These are phyloP conservation scores for Sesamia inferens DNA, from an alignment of 2,888 invertebrate species.

Conservation along the genomic window DNA sequence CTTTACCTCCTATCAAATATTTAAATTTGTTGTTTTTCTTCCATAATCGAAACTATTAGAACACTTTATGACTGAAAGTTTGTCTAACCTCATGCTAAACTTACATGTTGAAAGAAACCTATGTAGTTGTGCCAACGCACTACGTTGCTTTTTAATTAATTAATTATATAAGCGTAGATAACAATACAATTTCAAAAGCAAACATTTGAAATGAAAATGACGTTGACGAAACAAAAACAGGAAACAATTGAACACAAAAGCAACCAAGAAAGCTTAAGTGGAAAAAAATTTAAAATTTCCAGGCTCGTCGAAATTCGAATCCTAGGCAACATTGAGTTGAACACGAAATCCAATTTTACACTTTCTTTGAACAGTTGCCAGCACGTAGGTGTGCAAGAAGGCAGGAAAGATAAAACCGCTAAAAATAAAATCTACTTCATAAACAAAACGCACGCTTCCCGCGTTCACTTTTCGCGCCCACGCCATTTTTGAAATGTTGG, in stretches of 20 bases:
- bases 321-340: constrained; percentile 72
- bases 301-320: constrained; percentile 71
- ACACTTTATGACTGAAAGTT: constrained; percentile 7
- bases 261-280: constrained; percentile 6
- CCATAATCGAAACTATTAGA: neutral
- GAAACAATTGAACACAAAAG: neutral
- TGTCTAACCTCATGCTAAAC: constrained; percentile 45
- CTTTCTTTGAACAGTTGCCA: constrained; percentile 87
- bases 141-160: neutral
- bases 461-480: constrained; percentile 73
- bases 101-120: constrained; percentile 14
- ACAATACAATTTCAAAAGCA: neutral
- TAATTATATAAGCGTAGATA: neutral
- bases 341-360: constrained; percentile 85
- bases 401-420: constrained; percentile 87
- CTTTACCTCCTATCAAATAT: neutral
- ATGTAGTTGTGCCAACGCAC: constrained; percentile 15
- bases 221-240: neutral
- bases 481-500: constrained; percentile 72
- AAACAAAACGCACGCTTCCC: constrained; percentile 85
- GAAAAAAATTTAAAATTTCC: constrained; percentile 48
- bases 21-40: neutral
- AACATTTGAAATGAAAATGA: neutral
- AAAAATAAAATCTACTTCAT: constrained; percentile 84
- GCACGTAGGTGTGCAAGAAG: constrained; percentile 85